Evolutionary conservation across 2,797 vertebrate genomes (phyloP).

Genomic region (Pseudochromis fuscus): DNA sequence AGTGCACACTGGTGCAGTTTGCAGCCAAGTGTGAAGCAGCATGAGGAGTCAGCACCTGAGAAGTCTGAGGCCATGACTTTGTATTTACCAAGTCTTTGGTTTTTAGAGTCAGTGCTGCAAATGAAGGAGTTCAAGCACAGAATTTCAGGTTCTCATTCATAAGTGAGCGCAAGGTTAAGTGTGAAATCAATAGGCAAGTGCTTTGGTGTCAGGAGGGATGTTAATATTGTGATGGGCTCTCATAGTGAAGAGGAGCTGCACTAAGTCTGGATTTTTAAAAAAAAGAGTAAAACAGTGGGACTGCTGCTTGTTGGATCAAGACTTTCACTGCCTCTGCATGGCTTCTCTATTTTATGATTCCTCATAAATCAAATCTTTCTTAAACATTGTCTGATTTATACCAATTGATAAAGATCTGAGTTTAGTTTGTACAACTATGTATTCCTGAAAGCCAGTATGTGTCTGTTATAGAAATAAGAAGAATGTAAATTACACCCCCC

Average conservation of each 20-base stretch:
- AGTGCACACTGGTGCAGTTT: slow-evolving; percentile 6
- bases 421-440: no score
- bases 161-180: background rate
- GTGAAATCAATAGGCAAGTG: background rate
- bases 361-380: background rate
- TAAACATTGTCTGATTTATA: background rate
- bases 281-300: background rate
- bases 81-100: background rate
- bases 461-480: no score
- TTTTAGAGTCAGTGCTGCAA: background rate
- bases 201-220: background rate
- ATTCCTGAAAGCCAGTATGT: no score
- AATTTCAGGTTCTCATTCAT: slow-evolving; percentile 15
- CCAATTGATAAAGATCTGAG: background rate
- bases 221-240: background rate
- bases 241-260: no score
- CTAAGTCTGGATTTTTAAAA: background rate
- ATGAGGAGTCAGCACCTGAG: background rate
- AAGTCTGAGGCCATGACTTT: slow-evolving; percentile 11
- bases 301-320: background rate
- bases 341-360: background rate
- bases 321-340: background rate
- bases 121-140: background rate
- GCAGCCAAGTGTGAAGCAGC: slow-evolving; percentile 16
- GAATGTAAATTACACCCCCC: no score